Evolutionary conservation across 2,113 vertebrate genomes (phyloP).

Genomic region (Trichechus manatus): DNA sequence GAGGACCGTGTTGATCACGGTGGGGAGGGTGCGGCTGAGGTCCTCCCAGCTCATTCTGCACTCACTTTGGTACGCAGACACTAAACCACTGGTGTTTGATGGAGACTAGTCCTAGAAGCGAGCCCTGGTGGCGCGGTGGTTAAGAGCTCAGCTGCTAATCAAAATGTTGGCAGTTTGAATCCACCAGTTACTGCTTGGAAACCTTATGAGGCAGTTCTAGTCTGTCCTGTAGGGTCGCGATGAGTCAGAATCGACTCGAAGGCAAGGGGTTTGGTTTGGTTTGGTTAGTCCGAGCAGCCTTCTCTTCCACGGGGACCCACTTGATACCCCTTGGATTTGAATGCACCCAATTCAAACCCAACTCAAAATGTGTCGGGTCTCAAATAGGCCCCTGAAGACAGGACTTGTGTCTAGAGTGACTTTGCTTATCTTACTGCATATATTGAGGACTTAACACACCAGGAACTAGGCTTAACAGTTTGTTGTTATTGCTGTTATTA

Average conservation of each 20-base stretch:
- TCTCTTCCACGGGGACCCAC: fast-evolving
- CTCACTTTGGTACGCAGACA: not conserved
- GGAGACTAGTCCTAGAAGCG: not conserved
- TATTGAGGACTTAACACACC: fast-evolving
- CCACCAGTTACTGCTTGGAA: no score
- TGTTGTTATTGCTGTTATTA: not conserved
- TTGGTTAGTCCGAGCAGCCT: not conserved
- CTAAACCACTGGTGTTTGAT: fast-evolving
- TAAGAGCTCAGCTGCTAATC: no score
- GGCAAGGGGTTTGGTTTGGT: no score
- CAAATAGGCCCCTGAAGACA: no score
- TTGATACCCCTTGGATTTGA: not conserved
- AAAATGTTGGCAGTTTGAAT: no score
- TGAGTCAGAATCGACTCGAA: no score
- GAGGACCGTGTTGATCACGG: fast-evolving
- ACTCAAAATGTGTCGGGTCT: not conserved
- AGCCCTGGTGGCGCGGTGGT: no score
- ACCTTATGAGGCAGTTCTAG: no score
- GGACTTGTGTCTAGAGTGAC: not conserved
- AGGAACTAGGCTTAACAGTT: fast-evolving
- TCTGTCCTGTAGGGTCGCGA: no score
- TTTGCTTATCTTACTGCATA: fast-evolving
- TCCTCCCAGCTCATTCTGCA: fast-evolving
- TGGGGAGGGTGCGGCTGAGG: not conserved
- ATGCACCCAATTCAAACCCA: not conserved